These are phyloP conservation scores for Oreotrochilus melanogaster DNA, from an alignment of 2,113 vertebrate genomes.

Conservation along the genomic window DNA sequence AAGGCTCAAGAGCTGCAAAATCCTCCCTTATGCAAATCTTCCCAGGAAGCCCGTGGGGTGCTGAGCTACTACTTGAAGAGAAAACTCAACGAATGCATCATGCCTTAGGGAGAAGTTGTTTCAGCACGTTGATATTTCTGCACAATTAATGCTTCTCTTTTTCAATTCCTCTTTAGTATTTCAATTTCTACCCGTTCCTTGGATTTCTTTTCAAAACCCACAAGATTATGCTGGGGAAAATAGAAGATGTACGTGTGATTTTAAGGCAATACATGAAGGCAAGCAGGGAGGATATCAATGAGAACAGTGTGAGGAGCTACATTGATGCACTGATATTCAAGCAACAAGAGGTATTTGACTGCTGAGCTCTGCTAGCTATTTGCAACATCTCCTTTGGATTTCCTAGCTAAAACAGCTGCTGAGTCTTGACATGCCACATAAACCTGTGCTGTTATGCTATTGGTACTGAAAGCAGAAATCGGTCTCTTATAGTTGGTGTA, in stretches of 20 bases:
- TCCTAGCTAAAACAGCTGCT: background rate
- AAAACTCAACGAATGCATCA: background rate
- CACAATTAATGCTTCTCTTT: background rate
- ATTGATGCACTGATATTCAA: conserved; percentile 75
- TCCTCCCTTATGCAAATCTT: background rate
- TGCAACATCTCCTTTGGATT: background rate
- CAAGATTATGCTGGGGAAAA: conserved; percentile 76
- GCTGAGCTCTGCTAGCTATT: background rate
- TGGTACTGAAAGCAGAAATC: background rate
- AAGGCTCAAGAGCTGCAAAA: background rate
- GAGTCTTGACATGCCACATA: background rate
- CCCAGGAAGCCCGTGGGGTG: background rate
- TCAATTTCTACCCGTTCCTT: conserved; percentile 78
- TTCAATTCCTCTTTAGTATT: conserved; percentile 64
- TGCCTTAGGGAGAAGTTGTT: background rate
- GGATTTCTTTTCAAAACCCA: conserved; percentile 78
- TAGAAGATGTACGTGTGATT: conserved; percentile 70
- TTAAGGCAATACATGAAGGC: conserved; percentile 68
- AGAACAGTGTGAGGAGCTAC: conserved; percentile 61
- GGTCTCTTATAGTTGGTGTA: background rate
- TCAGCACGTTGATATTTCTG: background rate
- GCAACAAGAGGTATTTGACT: conserved; percentile 71
- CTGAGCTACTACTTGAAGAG: background rate
- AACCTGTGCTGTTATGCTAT: background rate
- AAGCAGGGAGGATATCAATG: background rate